phyloP scores from a whole-genome alignment of 35 echinoderm and acorn worm species.

The Apostichopus japonicus region DNA sequence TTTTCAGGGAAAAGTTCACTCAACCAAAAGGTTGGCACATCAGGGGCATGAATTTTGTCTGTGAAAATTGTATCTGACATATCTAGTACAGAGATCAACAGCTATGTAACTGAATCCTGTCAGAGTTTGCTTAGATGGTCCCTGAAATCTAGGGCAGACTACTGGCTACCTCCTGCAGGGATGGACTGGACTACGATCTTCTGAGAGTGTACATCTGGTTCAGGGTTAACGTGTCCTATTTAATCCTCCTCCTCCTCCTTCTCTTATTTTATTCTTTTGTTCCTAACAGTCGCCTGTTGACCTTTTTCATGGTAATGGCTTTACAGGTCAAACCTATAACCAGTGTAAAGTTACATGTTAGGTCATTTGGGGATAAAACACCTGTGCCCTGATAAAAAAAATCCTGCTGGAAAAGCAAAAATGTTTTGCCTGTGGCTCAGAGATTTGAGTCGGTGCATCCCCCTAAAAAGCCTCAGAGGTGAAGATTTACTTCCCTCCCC shows the following conservation, averaged over 20 bases:
- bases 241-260: background rate
- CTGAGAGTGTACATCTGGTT: conserved; percentile 25
- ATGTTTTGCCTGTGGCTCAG: background rate
- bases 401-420: background rate
- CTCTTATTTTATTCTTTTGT: background rate
- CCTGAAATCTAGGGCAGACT: background rate
- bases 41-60: conserved; percentile 5
- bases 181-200: background rate
- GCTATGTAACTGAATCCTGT: conserved; percentile 16
- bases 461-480: no score
- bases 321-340: background rate
- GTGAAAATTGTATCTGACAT: conserved; percentile 7
- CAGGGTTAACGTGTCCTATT: conserved; percentile 38
- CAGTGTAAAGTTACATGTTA: background rate
- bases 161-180: conserved; percentile 19
- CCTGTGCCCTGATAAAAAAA: conserved; percentile 1
- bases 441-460: background rate
- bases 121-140: background rate
- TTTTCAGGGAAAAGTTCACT: background rate
- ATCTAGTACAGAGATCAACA: conserved; percentile 42
- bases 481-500: no score
- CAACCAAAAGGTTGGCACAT: background rate
- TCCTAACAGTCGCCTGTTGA: conserved; percentile 1
- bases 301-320: background rate
- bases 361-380: conserved; percentile 23